Base-by-base conservation (phyloP, 2,797 vertebrate genomes). In the Pitangus sulphuratus region DNA sequence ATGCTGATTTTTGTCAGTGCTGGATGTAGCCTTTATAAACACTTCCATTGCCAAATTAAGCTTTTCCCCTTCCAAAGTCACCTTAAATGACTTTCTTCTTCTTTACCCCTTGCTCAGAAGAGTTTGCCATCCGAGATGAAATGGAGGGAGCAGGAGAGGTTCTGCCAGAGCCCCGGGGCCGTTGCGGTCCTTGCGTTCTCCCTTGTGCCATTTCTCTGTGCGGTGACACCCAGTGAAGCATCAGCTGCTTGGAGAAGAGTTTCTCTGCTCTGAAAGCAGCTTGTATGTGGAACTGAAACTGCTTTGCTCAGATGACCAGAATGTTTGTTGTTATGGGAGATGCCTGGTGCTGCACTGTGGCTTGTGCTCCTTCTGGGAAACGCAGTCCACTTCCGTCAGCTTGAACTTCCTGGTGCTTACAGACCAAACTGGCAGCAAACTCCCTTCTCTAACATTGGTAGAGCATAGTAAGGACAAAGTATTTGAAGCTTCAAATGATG, bases 21-120 rank as follows among this genome's bases (percentile, higher is more conserved):
- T 35, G 53, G 65, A 33, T 79, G 94, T 62, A 77, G 89, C 71
- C 60, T 90, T 89, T 87, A 30, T 65, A 94, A 94, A 95, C 83
- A 91, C 20, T 69, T 44, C 8, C 40, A 4, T 37, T 95, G 93
- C 95, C 88, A 95, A 90, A 96, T 87, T 25, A 90, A 94, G 72
- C 92, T 91, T 62, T 76, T n/a, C 35, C 39, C 18, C 30, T 78
- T 92, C 92, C 92, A 84, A 31, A 88, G 80, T 91, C 84, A 92
- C 92, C 90, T 90, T 53, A 50, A 25, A n/a, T 89, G 80, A 89
- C 88, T 92, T 77, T 62, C 31, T 78, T 58, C 24, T 26, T 74
- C 68, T 61, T 69, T 78, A 2, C 50, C n/a, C 45, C 60, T 90
- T 0, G 0, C 64, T 69, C 47, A 33, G 57, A 68, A 16, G 47